Conservation (phyloP, 1,140 invertebrate species). For the Diachasmimorpha longicaudata region DNA sequence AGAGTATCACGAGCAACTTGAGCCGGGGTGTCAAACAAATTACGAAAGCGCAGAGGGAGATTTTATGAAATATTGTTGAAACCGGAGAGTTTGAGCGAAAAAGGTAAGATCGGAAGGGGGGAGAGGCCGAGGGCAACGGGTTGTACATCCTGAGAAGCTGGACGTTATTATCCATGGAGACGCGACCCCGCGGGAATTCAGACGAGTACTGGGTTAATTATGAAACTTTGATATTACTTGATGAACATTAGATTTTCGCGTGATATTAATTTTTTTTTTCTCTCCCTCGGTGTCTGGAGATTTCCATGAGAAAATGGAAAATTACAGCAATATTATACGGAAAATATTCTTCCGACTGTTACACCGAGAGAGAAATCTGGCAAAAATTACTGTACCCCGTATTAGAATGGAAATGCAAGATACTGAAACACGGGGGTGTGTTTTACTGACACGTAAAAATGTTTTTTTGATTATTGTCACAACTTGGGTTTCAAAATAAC, state of each 20-base stretch:
- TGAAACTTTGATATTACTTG: constrained; percentile 25
- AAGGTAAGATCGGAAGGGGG: background rate
- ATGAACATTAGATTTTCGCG: constrained; percentile 19
- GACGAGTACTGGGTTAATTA: constrained; percentile 27
- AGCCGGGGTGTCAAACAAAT: background rate
- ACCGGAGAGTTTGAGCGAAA: background rate
- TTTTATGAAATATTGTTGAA: background rate
- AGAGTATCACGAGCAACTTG: background rate
- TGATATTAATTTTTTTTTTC: constrained; percentile 23
- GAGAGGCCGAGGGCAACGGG: background rate
- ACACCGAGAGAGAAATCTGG: too few species aligned
- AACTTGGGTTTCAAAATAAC: too few species aligned
- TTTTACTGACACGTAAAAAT: too few species aligned
- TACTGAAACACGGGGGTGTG: too few species aligned
- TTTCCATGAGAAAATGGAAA: background rate
- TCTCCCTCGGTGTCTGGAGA: background rate
- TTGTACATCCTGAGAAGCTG: constrained; percentile 3
- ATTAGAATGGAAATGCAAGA: too few species aligned
- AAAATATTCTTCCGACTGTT: background rate
- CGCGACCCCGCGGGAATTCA: constrained; percentile 17
- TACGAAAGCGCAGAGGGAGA: background rate
- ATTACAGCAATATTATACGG: too few species aligned
- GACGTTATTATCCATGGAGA: constrained; percentile 23
- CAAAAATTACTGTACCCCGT: too few species aligned
- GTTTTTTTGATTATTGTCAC: too few species aligned